Percentiles rank a stretch among this genome's conserved stretches.
These are phyloP conservation scores for Hippocampus zosterae DNA, from an alignment of 2,113 vertebrate species.

Conservation along the genomic window DNA sequence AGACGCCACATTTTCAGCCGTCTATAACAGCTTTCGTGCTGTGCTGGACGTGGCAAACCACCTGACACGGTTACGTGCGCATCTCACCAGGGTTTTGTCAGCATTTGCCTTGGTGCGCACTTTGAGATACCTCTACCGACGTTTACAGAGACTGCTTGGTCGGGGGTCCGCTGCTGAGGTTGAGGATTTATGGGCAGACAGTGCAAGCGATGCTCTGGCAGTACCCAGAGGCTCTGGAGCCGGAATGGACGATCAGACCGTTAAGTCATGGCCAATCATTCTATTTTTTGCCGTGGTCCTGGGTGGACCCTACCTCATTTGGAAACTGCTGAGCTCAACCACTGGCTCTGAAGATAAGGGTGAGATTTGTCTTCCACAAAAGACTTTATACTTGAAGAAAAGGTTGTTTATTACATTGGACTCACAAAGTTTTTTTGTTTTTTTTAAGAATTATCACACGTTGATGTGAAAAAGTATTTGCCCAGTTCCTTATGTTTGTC, in stretches of 20 bases:
- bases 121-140: conserved; percentile 84
- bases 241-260: conserved; percentile 73
- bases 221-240: conserved; percentile 30
- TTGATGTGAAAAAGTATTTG: no score
- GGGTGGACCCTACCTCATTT: conserved; percentile 95
- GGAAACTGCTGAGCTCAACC: conserved; percentile 86
- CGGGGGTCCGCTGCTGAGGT: conserved; percentile 77
- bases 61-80: conserved; percentile 86
- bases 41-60: conserved; percentile 97
- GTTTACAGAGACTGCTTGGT: conserved; percentile 82
- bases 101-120: conserved; percentile 94
- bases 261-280: conserved; percentile 97
- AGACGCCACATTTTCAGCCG: conserved; percentile 95
- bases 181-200: conserved; percentile 93
- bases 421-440: no score
- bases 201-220: conserved; percentile 73
- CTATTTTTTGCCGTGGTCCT: conserved; percentile 93
- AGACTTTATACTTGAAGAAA: background rate
- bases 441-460: no score
- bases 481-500: no score
- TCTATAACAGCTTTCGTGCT: conserved; percentile 96
- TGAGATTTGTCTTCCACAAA: conserved; percentile 48
- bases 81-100: conserved; percentile 93
- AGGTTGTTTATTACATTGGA: no score
- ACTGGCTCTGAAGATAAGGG: conserved; percentile 75